Conservation (phyloP, 2,888 invertebrate species). For the Melanophora roralis region DNA sequence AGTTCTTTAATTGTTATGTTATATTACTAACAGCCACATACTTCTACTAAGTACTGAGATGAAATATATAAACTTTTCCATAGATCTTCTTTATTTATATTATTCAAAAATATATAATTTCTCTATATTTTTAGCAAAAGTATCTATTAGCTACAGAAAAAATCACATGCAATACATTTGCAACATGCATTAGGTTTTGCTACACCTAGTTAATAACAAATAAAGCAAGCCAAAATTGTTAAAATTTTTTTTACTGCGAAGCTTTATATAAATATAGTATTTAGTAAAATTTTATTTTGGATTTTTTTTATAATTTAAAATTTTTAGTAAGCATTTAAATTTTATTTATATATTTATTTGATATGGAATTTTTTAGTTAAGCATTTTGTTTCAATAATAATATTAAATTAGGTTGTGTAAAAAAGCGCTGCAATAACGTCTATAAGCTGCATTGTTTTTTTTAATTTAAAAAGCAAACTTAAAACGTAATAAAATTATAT, state of each 20-base stretch:
- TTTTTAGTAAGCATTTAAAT: conserved; percentile 32
- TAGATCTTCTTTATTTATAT: too few relatives aligned
- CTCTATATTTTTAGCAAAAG: background rate
- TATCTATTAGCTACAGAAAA: background rate
- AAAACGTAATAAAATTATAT: conserved; percentile 20
- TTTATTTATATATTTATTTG: conserved; percentile 2
- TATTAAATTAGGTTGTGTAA: conserved; percentile 53
- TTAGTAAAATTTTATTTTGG: conserved; percentile 26
- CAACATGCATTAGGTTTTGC: conserved; percentile 32
- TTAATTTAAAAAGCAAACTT: conserved; percentile 53
- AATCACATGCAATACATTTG: conserved; percentile 45
- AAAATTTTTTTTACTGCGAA: conserved; percentile 69
- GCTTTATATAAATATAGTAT: conserved; percentile 69
- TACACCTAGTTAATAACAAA: conserved; percentile 23
- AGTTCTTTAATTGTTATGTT: background rate
- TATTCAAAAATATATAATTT: background rate
- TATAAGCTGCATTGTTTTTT: conserved; percentile 48
- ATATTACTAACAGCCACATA: too few relatives aligned
- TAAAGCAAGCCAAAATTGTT: conserved; percentile 45
- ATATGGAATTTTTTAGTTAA: conserved; percentile 27
- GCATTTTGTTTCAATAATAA: conserved; percentile 21
- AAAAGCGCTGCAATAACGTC: conserved; percentile 62
- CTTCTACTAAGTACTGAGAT: too few relatives aligned
- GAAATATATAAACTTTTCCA: too few relatives aligned
- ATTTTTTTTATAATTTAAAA: conserved; percentile 13